Conservation (phyloP, 2,113 vertebrate species). For the Condylura cristata region DNA sequence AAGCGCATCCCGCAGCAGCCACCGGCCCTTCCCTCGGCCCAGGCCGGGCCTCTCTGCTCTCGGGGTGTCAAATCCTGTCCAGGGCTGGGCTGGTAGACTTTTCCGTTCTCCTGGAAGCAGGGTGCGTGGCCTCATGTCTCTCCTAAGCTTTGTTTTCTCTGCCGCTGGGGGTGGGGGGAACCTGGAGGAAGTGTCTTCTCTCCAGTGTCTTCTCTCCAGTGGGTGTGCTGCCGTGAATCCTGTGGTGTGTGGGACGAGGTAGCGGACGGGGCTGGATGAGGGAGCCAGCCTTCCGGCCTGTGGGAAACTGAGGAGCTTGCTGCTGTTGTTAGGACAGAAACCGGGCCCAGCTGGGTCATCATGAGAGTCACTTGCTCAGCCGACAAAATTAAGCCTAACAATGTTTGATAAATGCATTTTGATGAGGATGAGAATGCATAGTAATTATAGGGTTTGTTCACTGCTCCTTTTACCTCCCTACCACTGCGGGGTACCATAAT, state of each 20-base stretch:
- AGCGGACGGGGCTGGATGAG: background rate
- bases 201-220: too few relatives aligned
- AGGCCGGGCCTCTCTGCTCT: fast-evolving
- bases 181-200: background rate
- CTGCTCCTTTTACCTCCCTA: slow-evolving; percentile 33
- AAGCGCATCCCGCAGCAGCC: fast-evolving
- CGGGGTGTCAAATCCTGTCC: background rate
- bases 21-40: background rate
- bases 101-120: background rate
- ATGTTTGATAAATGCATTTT: slow-evolving; percentile 57
- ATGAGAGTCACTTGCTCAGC: slow-evolving; percentile 44
- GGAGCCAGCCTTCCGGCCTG: background rate
- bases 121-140: background rate
- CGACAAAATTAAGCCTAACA: slow-evolving; percentile 23
- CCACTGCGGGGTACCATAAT: slow-evolving; percentile 37
- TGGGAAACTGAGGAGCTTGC: background rate
- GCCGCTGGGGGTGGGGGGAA: background rate
- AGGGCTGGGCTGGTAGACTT: background rate
- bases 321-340: background rate
- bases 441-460: slow-evolving; percentile 72
- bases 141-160: background rate
- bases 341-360: background rate
- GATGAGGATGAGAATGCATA: slow-evolving; percentile 41
- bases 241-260: background rate
- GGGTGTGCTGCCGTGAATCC: background rate